phyloP scores from a whole-genome alignment of 2,888 invertebrate species.

The Troides helena region DNA sequence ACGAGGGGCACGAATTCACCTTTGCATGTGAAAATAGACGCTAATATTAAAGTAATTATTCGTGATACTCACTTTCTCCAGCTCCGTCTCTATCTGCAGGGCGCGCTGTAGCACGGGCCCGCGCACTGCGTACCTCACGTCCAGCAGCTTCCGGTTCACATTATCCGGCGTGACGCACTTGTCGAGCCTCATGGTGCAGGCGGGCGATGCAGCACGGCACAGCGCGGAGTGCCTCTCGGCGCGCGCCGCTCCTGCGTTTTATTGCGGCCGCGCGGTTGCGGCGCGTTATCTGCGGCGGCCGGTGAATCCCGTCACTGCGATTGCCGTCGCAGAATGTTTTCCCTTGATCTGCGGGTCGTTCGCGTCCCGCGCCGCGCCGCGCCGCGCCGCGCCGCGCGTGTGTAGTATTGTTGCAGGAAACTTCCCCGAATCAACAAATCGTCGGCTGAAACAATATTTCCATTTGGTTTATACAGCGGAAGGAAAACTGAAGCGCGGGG shows the following conservation, averaged over 20 bases:
- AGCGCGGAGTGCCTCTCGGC: not conserved
- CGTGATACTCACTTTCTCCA: slow-evolving; percentile 82
- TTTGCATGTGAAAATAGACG: no score
- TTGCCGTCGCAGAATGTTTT: not conserved
- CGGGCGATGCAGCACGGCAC: no score
- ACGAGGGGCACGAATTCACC: no score
- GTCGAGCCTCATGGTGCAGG: slow-evolving; percentile 13
- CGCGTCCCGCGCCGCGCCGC: no score
- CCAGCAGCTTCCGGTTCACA: slow-evolving; percentile 93
- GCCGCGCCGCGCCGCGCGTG: no score
- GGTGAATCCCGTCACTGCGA: not conserved
- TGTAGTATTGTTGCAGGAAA: no score
- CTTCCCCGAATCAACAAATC: no score
- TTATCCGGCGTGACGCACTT: slow-evolving; percentile 81
- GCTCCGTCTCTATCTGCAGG: slow-evolving; percentile 94
- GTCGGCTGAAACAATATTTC: no score
- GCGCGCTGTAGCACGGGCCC: slow-evolving; percentile 97
- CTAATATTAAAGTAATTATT: no score
- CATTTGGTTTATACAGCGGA: not conserved
- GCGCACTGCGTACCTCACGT: slow-evolving; percentile 98
- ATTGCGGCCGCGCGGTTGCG: not conserved
- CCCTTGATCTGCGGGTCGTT: not conserved
- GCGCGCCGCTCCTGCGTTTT: not conserved
- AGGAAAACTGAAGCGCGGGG: not conserved
- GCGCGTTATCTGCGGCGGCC: not conserved